Evolutionary conservation across 2,888 invertebrate genomes (phyloP), one percentile per base, ranked within the genome.

Genomic region (Allacma fusca): DNA sequence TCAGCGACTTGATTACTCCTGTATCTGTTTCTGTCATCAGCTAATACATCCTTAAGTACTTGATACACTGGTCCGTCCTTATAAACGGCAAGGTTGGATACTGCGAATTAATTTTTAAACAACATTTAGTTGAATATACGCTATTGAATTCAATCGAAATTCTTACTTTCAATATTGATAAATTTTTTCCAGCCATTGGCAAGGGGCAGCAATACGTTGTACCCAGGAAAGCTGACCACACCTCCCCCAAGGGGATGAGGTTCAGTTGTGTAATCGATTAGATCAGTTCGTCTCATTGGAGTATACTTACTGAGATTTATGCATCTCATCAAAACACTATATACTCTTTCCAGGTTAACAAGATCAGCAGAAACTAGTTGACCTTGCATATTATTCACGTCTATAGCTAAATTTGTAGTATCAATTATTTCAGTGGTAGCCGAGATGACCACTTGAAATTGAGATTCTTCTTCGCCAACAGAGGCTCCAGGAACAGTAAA

Each of bases 151-250:
- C n/a, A n/a, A n/a, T n/a, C n/a, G n/a, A n/a, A n/a, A 1, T 59
- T 21, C 71, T 50, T 67, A 79, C 79, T 77, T 44, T 77, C 77
- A 21, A 79, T 76, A 43, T 79, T 79, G 21, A 79, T 43, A 64
- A 76, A 79, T 23, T 73, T 73, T 43, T 77, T 79, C 79, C 79
- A 79, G 1, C 79, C 79, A 62, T 79, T 79, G 0, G 77, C 62
- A 5, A 79, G 74, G 7, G 77, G 76, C 7, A 76, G 71, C 24
- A 77, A 68, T 7, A 65, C 44, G 40, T 75, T 74, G 62, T 77
- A 79, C 12, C 79, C 79, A 0, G 43, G 29, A 44, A 72, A 79
- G n/a, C 62, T 73, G 2, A 76, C 64, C 19, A 79, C 44, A n/a
- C 79, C 77, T 21, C 79, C 77, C 2, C 77, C 77, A 0, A 79